A percentile compares a stretch with the other conserved stretches of the same genome.
Conservation (phyloP, 2,888 invertebrate genomes). For the Megalurothrips usitatus region DNA sequence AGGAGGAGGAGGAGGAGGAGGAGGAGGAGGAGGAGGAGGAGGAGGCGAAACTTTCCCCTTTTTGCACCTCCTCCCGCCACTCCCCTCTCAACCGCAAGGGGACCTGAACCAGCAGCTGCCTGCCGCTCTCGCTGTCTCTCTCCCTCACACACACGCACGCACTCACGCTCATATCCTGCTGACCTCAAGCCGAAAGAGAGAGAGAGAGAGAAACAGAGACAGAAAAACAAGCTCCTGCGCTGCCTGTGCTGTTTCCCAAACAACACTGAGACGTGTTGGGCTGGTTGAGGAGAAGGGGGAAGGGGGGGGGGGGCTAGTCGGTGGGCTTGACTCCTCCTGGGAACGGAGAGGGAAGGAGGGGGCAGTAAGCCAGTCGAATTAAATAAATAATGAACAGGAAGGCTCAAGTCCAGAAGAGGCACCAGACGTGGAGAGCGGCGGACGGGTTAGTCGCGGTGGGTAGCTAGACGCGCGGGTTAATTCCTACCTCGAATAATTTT, state of each 20-base stretch:
- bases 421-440: background rate
- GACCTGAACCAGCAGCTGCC: too few relatives aligned
- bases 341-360: background rate
- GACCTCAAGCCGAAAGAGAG: background rate
- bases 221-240: background rate
- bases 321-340: background rate
- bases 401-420: background rate
- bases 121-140: too few relatives aligned
- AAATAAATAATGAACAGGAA: constrained; percentile 1
- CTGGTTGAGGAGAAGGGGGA: background rate
- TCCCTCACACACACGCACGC: too few relatives aligned
- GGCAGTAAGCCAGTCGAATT: background rate
- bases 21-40: too few relatives aligned
- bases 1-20: too few relatives aligned
- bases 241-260: too few relatives aligned
- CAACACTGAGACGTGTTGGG: too few relatives aligned
- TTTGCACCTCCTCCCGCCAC: too few relatives aligned
- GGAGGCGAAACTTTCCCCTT: too few relatives aligned
- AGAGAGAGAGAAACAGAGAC: background rate
- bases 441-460: background rate
- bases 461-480: background rate
- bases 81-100: too few relatives aligned
- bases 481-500: background rate
- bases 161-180: background rate
- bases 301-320: background rate